Base-by-base conservation (phyloP, 2,113 vertebrate species). In the Caranx melampygus region DNA sequence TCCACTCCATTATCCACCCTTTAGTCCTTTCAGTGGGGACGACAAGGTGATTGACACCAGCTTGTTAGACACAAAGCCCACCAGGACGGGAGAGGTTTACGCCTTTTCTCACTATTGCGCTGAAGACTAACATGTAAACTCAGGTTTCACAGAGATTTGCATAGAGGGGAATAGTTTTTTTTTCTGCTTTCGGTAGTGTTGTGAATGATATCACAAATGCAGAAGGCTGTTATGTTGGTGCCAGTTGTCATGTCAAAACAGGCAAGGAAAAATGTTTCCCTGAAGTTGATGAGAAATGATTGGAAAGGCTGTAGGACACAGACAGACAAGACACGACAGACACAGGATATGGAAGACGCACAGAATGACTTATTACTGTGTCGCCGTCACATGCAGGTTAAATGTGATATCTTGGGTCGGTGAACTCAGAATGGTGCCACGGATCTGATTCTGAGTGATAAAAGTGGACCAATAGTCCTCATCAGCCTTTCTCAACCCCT, bases 31-130 rank as follows among this genome's bases (percentile, higher is more conserved):
- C 44, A 83, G 73, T 60, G 61, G 63, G 75, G 74, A 81, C 42
- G 57, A 42, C 33, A 63, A 78, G 79, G 86, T 87, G 85, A 89
- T 91, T 93, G 87, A 92, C 91, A 91, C 91, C 81, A 70, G 57
- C 84, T 66, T 89, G 94, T 91, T 74, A 93, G 89, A 82, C 74
- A 84, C 78, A 72, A 65, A 78, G 58, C 63, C 78, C 77, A 81
- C 74, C 66, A 65, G 60, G 75, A 78, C 65, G 70, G 63, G 61
- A 72, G 60, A 81, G 37, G 52, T 75, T 92, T 52, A 79, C 81
- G 20, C 81, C 80, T 84, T 54, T 49, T 16, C 49, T 78, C 44
- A 57, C 67, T 58, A n/a, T n/a, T n/a, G 14, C 33, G 12, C 1
- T 21, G 3, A 45, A 47, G 20, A 78, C 61, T 35, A 15, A 64